Base-by-base conservation (phyloP, 2,797 vertebrate species). In the Danionella dracula region DNA sequence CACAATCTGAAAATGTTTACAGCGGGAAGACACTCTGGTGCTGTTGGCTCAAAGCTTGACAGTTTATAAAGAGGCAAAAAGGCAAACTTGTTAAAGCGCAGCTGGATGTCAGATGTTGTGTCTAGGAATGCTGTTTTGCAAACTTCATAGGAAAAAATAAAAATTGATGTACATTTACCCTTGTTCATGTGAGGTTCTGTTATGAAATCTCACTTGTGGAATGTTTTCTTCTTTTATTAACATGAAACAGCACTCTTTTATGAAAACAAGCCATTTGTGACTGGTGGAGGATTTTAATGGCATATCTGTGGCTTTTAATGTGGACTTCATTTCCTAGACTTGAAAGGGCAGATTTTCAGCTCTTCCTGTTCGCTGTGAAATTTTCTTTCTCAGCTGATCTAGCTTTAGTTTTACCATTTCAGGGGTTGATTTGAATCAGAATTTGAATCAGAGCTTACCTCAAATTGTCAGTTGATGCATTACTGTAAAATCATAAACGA, bases 71-170 rank as follows among this genome's bases (percentile, higher is more conserved):
- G 35, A 20, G 10, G n/a, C n/a, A 27, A 27, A 27, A 57, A 17
- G 23, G 6, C 23, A 32, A 44, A 7, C 49, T 53, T 44, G 49
- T 44, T 53, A 44, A 53, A 44, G n/a, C 38, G 9, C 61, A 64
- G 38, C 49, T 64, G 49, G 20, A 54, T 42, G 29, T 64, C 61
- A 44, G 49, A 64, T 64, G 49, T 44, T 64, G 4, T n/a, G 31
- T 42, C 27, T 51, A 31, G 35, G 46, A 29, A 50, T 50, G 46
- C 16, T 53, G 27, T 64, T 54, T 17, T 64, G 12, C 9, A 12
- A 44, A 64, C 37, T 53, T 37, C 16, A 38, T 20, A 62, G 23
- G 45, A 61, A 49, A 27, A 48, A 60, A 27, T 3, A 27, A 27
- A 27, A 3, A 27, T 3, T 27, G 3, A 3, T 27, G 6, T 3